Percentiles rank a stretch among this genome's conserved stretches.
Conservation (phyloP, 1,140 invertebrate genomes). For the honey bee (Apis mellifera) region DNA sequence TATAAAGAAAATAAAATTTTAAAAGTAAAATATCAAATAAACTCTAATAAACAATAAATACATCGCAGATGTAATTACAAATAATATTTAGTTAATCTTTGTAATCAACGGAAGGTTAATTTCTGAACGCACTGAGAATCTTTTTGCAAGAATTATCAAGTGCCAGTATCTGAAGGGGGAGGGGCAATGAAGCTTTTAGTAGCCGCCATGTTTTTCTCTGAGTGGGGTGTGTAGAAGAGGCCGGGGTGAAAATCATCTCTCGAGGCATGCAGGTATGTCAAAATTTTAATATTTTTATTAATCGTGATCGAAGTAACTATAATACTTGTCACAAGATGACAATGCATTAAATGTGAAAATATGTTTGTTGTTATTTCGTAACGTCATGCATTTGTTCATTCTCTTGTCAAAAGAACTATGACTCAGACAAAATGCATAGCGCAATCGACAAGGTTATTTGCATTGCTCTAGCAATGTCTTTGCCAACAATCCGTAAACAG, state of each 20-base stretch:
- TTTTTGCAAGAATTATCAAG: conserved; percentile 31
- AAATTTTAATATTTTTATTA: conserved; percentile 33
- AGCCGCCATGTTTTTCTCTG: conserved; percentile 81
- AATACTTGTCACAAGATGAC: neutral
- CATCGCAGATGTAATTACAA: neutral
- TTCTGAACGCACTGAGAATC: conserved; percentile 15
- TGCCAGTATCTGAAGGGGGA: conserved; percentile 46
- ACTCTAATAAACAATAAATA: neutral
- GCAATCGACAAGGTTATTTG: conserved; percentile 74
- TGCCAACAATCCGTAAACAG: conserved; percentile 51
- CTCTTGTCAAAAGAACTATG: conserved; percentile 60
- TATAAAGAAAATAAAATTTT: neutral
- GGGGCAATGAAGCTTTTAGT: conserved; percentile 72
- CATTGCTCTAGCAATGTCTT: conserved; percentile 49
- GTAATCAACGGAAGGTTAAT: neutral
- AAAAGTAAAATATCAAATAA: neutral
- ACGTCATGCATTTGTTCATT: conserved; percentile 66
- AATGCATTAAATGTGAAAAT: neutral
- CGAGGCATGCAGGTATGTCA: conserved; percentile 79
- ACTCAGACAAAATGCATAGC: conserved; percentile 69
- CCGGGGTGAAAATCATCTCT: conserved; percentile 82
- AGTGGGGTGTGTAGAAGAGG: conserved; percentile 81
- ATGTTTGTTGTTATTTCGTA: conserved; percentile 65
- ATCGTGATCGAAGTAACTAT: neutral
- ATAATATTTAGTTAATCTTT: neutral